Evolutionary conservation across 2,888 invertebrate genomes (phyloP).

Genomic region (Salpingus planirostris): DNA sequence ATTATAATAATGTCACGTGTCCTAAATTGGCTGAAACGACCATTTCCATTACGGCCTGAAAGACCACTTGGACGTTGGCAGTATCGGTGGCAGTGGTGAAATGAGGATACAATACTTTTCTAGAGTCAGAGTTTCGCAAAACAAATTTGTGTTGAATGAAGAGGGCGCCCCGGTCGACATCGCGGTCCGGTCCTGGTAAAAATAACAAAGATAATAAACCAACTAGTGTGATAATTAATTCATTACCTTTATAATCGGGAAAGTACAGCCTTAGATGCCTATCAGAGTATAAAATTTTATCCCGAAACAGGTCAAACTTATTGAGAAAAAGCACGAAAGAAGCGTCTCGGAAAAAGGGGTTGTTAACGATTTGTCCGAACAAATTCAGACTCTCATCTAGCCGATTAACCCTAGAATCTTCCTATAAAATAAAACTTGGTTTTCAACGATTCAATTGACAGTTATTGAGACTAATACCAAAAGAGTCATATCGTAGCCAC

Average conservation of each 20-base stretch:
- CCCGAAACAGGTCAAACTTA: slow-evolving; percentile 56
- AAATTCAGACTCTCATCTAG: slow-evolving; percentile 55
- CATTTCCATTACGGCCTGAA: slow-evolving; percentile 58
- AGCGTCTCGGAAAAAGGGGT: slow-evolving; percentile 53
- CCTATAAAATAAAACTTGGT: slow-evolving; percentile 32
- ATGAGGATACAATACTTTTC: slow-evolving; percentile 54
- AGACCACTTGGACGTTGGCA: slow-evolving; percentile 56
- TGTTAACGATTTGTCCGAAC: slow-evolving; percentile 56
- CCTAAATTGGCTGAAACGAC: slow-evolving; percentile 54
- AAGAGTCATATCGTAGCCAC: slow-evolving; percentile 59
- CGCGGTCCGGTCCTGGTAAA: slow-evolving; percentile 48
- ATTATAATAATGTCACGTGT: slow-evolving; percentile 45
- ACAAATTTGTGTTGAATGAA: slow-evolving; percentile 56
- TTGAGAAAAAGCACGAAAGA: slow-evolving; percentile 56
- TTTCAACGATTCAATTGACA: not conserved
- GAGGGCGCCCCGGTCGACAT: slow-evolving; percentile 53
- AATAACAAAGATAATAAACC: slow-evolving; percentile 7
- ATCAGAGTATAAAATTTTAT: slow-evolving; percentile 54
- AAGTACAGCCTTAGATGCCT: slow-evolving; percentile 53
- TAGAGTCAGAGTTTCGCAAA: slow-evolving; percentile 46
- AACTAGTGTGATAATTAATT: too few relatives aligned
- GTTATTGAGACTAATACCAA: slow-evolving; percentile 34
- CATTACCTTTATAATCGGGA: slow-evolving; percentile 48
- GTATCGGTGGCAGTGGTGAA: slow-evolving; percentile 61
- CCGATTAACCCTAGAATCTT: slow-evolving; percentile 53